Conservation (phyloP, 2,113 vertebrate species). For the Xiphorhynchus elegans region DNA sequence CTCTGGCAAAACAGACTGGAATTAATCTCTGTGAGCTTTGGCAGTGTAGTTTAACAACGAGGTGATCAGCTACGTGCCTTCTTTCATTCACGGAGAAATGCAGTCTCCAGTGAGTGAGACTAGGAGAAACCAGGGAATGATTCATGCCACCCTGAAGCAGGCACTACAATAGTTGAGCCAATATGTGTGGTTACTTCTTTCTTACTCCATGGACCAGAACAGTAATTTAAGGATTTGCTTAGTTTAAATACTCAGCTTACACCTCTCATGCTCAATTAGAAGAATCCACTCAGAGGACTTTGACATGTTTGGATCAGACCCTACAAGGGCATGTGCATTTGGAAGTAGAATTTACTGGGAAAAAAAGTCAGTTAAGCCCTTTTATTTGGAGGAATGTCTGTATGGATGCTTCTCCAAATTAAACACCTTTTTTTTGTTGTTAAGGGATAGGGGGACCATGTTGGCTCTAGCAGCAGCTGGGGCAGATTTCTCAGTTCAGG, state of each 20-base stretch:
- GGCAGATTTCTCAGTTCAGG: background rate
- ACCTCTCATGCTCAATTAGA: background rate
- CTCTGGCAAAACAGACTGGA: background rate
- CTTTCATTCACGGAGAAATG: background rate
- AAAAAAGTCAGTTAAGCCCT: background rate
- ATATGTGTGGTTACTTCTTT: background rate
- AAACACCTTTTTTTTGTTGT: background rate
- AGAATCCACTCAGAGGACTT: background rate
- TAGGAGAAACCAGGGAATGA: background rate
- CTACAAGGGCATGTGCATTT: background rate
- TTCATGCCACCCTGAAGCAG: background rate
- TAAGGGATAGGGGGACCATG: background rate
- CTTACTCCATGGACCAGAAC: background rate
- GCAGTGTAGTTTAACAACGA: background rate
- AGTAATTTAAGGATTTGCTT: background rate
- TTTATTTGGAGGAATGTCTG: background rate
- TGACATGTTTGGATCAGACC: background rate
- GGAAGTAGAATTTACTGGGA: background rate
- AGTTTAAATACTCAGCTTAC: background rate
- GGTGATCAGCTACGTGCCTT: accelerated
- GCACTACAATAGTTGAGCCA: background rate
- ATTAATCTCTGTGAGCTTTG: background rate
- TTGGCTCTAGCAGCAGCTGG: background rate
- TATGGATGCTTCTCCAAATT: background rate
- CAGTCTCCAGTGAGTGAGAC: background rate